phyloP scores from a whole-genome alignment of 2,113 vertebrate genomes.

The Oxyura jamaicensis region DNA sequence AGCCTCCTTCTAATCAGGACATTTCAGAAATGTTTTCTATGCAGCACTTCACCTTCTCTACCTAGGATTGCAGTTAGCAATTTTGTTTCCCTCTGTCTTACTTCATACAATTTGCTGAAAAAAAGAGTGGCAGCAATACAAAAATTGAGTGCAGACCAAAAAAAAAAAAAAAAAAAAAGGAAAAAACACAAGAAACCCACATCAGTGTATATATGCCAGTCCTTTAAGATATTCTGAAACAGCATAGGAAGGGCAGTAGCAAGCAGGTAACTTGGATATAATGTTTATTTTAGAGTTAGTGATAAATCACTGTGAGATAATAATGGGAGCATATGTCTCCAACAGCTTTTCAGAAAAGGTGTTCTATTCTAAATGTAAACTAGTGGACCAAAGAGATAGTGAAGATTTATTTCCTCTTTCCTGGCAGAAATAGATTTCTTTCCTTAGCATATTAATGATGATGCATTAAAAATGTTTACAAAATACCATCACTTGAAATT shows the following conservation, averaged over 20 bases:
- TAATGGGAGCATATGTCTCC: conserved; percentile 75
- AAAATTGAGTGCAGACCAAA: background rate
- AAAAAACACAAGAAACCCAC: background rate
- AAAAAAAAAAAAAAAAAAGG: accelerated
- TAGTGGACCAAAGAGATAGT: conserved; percentile 75
- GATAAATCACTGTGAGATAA: conserved; percentile 75
- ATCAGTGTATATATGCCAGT: background rate
- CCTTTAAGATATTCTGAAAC: conserved; percentile 60
- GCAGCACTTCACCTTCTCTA: background rate
- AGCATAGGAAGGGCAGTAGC: conserved; percentile 24
- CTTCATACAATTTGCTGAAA: background rate
- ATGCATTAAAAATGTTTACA: conserved; percentile 78
- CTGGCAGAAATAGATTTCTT: conserved; percentile 74
- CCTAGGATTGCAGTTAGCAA: background rate
- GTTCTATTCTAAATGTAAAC: conserved; percentile 65
- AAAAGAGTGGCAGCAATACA: background rate
- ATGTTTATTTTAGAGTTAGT: conserved; percentile 67
- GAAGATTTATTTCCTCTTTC: conserved; percentile 78
- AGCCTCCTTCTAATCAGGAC: background rate
- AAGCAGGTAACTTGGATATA: conserved; percentile 60
- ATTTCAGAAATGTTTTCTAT: background rate
- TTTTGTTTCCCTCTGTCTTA: background rate
- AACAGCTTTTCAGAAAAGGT: conserved; percentile 74
- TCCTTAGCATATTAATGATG: conserved; percentile 76
- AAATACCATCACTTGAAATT: conserved; percentile 72